Evolutionary conservation across 2,888 invertebrate species (phyloP), one percentile per base, ranked within the genome.

Genomic region (Agrochola litura): DNA sequence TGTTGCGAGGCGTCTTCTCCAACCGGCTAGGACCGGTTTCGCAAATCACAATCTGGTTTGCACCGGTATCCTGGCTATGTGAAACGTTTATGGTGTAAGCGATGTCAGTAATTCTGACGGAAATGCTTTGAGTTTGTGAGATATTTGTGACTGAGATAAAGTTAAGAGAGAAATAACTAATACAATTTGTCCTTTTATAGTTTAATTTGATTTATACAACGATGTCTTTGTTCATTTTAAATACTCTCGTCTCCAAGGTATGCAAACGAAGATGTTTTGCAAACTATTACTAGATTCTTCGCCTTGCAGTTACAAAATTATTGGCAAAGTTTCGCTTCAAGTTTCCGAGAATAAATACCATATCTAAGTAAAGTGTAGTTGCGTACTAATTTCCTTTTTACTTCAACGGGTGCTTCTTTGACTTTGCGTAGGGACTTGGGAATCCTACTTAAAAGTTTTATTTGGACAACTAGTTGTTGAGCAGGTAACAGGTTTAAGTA

Each of bases 1-100:
- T 67, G 63, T 85, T 78, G 74, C 82, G 37, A 81, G 65, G 56
- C 69, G 63, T 84, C 83, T 75, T 61, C 22, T 61, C 56, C 52
- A 78, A 84, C 85, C 66, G 66, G 85, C 46, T 70, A 3, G n/a
- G 75, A 85, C 84, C 82, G 84, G 84, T 84, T 84, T 78, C 25
- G 65, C 60, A 66, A 78, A 65, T 64, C 56, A 41, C 66, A 56
- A 81, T 73, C 85, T 75, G 63, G 75, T 85, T 84, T 78, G 85
- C 12, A 82, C 70, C 70, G 82, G 85, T 85, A 75, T 81, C 69
- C 73, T 60, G 82, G 60, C 72, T 73, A 73, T 85, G 72, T 76
- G 73, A 78, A 82, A 78, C 61, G 60, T 49, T 72, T 81, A 77
- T 83, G 85, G 70, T 65, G 76, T 72, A 79, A 69, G 56, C 43